Percentiles rank a stretch among this genome's conserved stretches.
Conservation (phyloP, 2,888 invertebrate genomes). For the Spisula solida region DNA sequence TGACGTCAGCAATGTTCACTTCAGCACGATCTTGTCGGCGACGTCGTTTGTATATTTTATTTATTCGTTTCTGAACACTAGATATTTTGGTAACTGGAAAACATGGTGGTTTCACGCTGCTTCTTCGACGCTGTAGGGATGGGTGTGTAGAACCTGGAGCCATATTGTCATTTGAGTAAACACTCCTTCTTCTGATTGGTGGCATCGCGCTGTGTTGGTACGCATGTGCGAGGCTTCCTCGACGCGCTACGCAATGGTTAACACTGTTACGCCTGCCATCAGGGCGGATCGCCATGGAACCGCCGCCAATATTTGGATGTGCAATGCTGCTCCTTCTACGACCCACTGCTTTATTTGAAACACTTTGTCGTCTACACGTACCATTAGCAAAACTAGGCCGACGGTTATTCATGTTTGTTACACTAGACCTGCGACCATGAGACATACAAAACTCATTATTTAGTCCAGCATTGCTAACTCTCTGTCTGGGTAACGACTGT, state of each 20-base stretch:
- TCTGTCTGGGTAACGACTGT: constrained; percentile 31
- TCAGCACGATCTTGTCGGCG: constrained; percentile 39
- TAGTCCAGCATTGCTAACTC: background rate
- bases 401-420: constrained; percentile 21
- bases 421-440: constrained; percentile 21
- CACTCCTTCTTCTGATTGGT: constrained; percentile 29
- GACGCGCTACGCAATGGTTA: background rate
- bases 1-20: constrained; percentile 42
- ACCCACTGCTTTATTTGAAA: background rate
- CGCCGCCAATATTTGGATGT: constrained; percentile 10
- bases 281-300: background rate
- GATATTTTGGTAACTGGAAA: constrained; percentile 48
- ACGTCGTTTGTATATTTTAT: constrained; percentile 34
- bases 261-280: constrained; percentile 23
- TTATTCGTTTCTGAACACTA: constrained; percentile 46
- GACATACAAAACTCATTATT: background rate
- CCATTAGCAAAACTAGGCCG: background rate
- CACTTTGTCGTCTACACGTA: constrained; percentile 21
- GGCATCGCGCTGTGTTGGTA: constrained; percentile 43
- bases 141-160: background rate
- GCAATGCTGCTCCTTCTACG: constrained; percentile 28
- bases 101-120: constrained; percentile 50
- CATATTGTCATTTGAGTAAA: background rate
- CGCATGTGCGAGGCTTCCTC: constrained; percentile 42
- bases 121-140: constrained; percentile 19